Evolutionary conservation across 2,113 vertebrate genomes (phyloP).

Genomic region (Manacus vitellinus): DNA sequence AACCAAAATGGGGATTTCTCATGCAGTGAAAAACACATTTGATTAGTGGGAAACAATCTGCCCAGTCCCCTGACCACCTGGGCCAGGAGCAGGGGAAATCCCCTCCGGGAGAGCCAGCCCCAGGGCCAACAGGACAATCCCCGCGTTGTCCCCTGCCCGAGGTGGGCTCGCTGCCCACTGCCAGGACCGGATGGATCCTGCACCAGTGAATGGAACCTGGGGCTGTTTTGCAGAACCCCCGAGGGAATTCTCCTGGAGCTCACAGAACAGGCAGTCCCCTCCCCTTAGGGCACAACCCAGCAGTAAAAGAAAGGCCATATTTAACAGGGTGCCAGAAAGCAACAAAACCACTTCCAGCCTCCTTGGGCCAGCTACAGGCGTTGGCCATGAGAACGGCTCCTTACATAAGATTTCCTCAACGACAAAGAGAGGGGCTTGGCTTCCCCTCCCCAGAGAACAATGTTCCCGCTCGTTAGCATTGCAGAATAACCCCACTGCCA

Average conservation of each 20-base stretch:
- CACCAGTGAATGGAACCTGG: conserved; percentile 25
- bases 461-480: neutral
- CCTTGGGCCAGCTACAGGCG: conserved; percentile 36
- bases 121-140: neutral
- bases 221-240: neutral
- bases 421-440: neutral
- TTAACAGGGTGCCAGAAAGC: conserved; percentile 69
- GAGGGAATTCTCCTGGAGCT: conserved; percentile 43
- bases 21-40: neutral
- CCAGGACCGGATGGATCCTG: neutral
- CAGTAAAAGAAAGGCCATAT: conserved; percentile 40
- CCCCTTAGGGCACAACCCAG: conserved; percentile 31
- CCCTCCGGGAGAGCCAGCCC: neutral
- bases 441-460: conserved; percentile 2
- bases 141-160: neutral
- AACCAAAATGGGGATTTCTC: neutral
- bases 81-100: neutral
- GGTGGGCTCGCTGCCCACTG: neutral
- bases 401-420: conserved; percentile 2
- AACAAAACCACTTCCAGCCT: conserved; percentile 60
- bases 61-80: neutral
- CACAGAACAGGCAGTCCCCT: conserved; percentile 58
- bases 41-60: neutral
- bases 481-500: neutral
- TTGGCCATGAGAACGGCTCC: conserved; percentile 9